phyloP scores from a whole-genome alignment of 1,140 invertebrate species.

The Zaprionus ornatus region DNA sequence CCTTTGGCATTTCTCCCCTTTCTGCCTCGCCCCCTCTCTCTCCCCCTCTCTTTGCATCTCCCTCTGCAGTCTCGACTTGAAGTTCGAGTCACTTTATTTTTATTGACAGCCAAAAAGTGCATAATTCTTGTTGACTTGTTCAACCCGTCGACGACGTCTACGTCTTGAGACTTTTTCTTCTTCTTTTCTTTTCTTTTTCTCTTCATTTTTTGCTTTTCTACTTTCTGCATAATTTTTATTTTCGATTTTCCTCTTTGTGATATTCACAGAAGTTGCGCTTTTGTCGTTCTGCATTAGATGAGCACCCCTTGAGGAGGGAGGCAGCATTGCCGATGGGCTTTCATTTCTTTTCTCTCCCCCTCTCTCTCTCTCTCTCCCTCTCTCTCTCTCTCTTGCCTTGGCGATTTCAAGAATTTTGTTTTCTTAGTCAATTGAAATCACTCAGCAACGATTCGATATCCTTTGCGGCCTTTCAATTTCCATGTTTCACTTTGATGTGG shows the following conservation, averaged over 20 bases:
- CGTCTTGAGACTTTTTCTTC: slow-evolving; percentile 64
- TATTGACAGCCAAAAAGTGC: slow-evolving; percentile 81
- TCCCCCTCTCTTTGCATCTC: slow-evolving; percentile 13
- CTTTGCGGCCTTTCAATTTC: slow-evolving; percentile 60
- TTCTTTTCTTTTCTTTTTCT: slow-evolving; percentile 42
- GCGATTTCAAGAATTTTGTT: slow-evolving; percentile 64
- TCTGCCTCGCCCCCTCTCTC: slow-evolving; percentile 8
- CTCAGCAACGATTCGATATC: slow-evolving; percentile 64
- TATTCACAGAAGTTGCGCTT: slow-evolving; percentile 67
- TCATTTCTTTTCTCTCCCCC: not conserved
- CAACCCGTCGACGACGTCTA: slow-evolving; percentile 39
- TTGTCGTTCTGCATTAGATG: slow-evolving; percentile 64
- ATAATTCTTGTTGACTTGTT: slow-evolving; percentile 79
- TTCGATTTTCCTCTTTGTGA: slow-evolving; percentile 30
- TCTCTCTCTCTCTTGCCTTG: not conserved
- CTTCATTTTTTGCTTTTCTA: not conserved
- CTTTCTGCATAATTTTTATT: slow-evolving; percentile 48
- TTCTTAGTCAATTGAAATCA: slow-evolving; percentile 83
- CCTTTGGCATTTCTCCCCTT: slow-evolving; percentile 60
- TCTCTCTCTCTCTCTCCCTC: not conserved
- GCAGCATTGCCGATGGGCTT: not conserved
- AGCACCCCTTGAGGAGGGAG: slow-evolving; percentile 40
- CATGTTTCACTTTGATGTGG: slow-evolving; percentile 75
- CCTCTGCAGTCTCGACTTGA: slow-evolving; percentile 26
- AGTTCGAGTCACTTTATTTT: slow-evolving; percentile 79